phyloP scores from a whole-genome alignment of 2,797 vertebrate genomes.

The Myiothlypis coronata region DNA sequence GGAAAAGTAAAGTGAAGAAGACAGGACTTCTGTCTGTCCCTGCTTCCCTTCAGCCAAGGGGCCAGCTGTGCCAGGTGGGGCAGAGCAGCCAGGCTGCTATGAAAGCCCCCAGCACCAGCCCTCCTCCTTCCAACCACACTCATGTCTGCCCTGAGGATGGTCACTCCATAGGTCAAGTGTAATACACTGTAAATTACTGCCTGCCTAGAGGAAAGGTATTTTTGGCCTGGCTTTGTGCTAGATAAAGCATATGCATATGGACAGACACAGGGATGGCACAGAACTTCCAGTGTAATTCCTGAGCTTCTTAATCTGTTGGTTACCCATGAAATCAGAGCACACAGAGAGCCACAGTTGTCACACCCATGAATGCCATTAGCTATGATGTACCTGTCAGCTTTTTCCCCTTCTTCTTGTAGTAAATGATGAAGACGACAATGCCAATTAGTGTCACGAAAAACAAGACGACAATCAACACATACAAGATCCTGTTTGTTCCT shows the following conservation, averaged over 20 bases:
- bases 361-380: neutral
- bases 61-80: neutral
- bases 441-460: conserved; percentile 66
- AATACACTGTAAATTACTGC: neutral
- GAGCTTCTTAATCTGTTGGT: neutral
- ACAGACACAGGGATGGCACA: neutral
- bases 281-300: neutral
- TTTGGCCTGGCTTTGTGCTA: neutral
- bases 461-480: conserved; percentile 61
- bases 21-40: neutral
- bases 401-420: conserved; percentile 76
- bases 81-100: neutral
- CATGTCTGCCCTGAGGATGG: accelerated
- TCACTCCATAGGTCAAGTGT: neutral
- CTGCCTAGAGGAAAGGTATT: neutral
- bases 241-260: neutral
- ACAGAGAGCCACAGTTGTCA: neutral
- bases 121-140: neutral
- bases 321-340: neutral
- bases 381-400: conserved; percentile 70
- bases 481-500: conserved; percentile 68
- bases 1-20: neutral
- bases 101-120: neutral
- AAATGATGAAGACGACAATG: conserved; percentile 49
- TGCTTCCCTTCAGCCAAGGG: neutral